Evolutionary conservation across 2,113 vertebrate species (phyloP).

Genomic region (Tyrannus savana): DNA sequence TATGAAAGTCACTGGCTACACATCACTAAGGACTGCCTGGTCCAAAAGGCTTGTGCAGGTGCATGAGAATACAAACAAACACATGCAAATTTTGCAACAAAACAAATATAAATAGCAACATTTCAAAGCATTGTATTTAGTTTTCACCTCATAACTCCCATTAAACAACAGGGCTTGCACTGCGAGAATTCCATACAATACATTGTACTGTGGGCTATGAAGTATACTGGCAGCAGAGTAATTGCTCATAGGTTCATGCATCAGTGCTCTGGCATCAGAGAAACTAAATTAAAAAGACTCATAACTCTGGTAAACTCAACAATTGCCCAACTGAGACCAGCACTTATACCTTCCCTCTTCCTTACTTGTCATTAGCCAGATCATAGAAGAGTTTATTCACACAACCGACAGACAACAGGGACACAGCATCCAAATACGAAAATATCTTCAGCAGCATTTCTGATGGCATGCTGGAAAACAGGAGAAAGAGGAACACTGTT

Average conservation of each 20-base stretch:
- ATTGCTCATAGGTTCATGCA: background rate
- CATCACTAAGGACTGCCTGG: background rate
- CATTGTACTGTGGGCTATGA: background rate
- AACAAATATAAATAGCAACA: background rate
- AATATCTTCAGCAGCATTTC: conserved; percentile 86
- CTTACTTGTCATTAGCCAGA: conserved; percentile 89
- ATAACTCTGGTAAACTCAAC: background rate
- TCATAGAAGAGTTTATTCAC: conserved; percentile 81
- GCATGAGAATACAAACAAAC: background rate
- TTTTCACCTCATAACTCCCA: background rate
- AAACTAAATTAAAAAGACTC: background rate
- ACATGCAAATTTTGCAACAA: background rate
- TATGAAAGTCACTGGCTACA: background rate
- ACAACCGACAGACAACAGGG: conserved; percentile 79
- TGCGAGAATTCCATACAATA: background rate
- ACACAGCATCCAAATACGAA: conserved; percentile 81
- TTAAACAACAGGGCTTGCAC: background rate
- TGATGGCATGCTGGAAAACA: conserved; percentile 80
- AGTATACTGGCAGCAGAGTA: background rate
- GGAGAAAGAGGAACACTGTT: background rate
- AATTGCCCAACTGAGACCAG: background rate
- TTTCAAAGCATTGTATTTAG: background rate
- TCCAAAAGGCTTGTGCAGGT: background rate
- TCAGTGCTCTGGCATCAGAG: background rate
- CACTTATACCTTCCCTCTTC: background rate